Evolutionary conservation across 2,113 vertebrate species (phyloP).

Genomic region (Anthoscopus minutus): DNA sequence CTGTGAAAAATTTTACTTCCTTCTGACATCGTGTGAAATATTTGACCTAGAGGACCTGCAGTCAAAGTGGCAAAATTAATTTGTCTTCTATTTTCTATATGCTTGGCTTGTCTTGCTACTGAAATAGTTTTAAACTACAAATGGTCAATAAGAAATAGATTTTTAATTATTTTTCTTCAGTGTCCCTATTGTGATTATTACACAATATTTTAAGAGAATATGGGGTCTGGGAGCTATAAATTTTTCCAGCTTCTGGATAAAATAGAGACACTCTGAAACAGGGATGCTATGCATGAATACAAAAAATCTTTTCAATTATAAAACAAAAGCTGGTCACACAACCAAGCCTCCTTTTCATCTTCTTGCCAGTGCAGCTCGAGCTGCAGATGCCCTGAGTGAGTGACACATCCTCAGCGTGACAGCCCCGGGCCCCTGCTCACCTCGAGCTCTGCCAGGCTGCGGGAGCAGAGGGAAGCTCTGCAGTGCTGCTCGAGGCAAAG

Average conservation of each 20-base stretch:
- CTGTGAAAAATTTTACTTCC: not conserved
- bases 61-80: not conserved
- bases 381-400: conserved; percentile 10
- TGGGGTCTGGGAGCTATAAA: not conserved
- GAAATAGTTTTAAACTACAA: not conserved
- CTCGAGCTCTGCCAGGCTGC: not conserved
- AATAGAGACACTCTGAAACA: not conserved
- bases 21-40: not conserved
- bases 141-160: not conserved
- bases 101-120: not conserved
- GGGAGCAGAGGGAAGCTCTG: not conserved
- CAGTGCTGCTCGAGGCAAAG: not conserved
- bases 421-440: conserved; percentile 19
- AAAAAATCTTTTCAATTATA: conserved; percentile 31
- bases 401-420: not conserved
- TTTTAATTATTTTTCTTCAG: not conserved
- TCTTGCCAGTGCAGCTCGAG: conserved; percentile 2
- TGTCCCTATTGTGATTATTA: not conserved
- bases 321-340: conserved; percentile 18
- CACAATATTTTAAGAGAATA: not conserved
- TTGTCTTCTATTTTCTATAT: not conserved
- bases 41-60: not conserved
- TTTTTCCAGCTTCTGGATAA: not conserved
- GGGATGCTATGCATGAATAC: not conserved
- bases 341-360: conserved; percentile 12